Evolutionary conservation across 2,888 invertebrate genomes (phyloP), one percentile per base, ranked within the genome.

Genomic region (Hypolimnas misippus): DNA sequence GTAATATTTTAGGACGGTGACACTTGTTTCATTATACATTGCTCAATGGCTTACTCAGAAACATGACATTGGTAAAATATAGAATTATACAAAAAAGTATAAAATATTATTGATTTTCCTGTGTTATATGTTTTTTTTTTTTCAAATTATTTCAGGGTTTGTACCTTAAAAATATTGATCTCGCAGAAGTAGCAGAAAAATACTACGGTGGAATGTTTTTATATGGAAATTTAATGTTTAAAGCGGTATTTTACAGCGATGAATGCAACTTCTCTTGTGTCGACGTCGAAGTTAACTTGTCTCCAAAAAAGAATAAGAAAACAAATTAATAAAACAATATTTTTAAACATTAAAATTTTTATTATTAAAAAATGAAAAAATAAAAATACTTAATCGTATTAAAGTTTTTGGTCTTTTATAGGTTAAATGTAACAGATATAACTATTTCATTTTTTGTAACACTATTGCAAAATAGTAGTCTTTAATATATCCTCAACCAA

Each of bases 211-310:
- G 81, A 0, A 72, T 72, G 38, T 83, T 82, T 62, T 52, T 84
- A 21, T 83, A 76, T 50, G 84, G 84, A 5, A 76, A 78, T 29
- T 61, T 80, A 19, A 72, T 69, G 0, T 80, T 82, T 21, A 81
- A 75, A 61, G 51, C 79, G 0, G 2, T 78, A 0, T 75, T 79
- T 51, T 77, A 79, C 64, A 81, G 73, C 40, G 78, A 79, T 1
- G 63, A 75, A 1, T 85, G 85, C 60, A 85, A 84, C 46, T 79
- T 84, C 21, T 82, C 80, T 0, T 84, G 85, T 49, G 69, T 77
- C 0, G 46, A 75, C 0, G 63, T 79, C 0, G 65, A 76, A 16
- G 78, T 80, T 0, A 68, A 69, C 33, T 68, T 84, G 4, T 63
- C 68, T 4, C 79, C 83, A 3, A 81, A 74, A 66, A 67, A 68